Conservation (phyloP, 2,113 vertebrate genomes). For the Syngnathus floridae region DNA sequence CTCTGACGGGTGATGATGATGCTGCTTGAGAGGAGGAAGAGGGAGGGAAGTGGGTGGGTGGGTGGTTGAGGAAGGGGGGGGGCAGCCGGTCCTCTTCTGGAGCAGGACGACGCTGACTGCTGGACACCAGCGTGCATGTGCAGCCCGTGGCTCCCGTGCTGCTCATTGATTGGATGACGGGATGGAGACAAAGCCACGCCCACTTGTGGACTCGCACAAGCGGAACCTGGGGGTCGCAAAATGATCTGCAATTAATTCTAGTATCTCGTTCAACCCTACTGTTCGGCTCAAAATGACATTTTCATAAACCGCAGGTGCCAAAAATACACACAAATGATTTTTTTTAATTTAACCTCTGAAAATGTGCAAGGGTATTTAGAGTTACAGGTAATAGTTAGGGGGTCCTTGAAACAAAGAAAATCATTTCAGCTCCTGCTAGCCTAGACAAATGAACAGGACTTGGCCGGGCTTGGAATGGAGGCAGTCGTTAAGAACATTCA, state of each 20-base stretch:
- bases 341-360: too few relatives aligned
- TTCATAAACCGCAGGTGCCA: too few relatives aligned
- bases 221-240: too few relatives aligned
- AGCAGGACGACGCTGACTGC: slow-evolving; percentile 64
- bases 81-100: slow-evolving; percentile 31
- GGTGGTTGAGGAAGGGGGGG: neutral
- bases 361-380: too few relatives aligned
- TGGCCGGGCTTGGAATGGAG: too few relatives aligned
- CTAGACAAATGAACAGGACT: too few relatives aligned
- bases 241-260: neutral
- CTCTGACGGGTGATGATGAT: slow-evolving; percentile 24
- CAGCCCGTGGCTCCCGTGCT: slow-evolving; percentile 64
- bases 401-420: too few relatives aligned
- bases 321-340: too few relatives aligned
- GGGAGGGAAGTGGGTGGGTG: neutral
- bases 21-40: neutral
- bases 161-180: slow-evolving; percentile 64
- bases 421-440: too few relatives aligned
- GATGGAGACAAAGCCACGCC: slow-evolving; percentile 67
- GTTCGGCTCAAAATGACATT: too few relatives aligned
- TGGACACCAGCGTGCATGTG: slow-evolving; percentile 60
- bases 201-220: slow-evolving; percentile 59
- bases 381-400: too few relatives aligned
- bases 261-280: neutral
- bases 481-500: too few relatives aligned